phyloP scores from a whole-genome alignment of 92 coral and sea anemone genomes.

The Montipora capitata region DNA sequence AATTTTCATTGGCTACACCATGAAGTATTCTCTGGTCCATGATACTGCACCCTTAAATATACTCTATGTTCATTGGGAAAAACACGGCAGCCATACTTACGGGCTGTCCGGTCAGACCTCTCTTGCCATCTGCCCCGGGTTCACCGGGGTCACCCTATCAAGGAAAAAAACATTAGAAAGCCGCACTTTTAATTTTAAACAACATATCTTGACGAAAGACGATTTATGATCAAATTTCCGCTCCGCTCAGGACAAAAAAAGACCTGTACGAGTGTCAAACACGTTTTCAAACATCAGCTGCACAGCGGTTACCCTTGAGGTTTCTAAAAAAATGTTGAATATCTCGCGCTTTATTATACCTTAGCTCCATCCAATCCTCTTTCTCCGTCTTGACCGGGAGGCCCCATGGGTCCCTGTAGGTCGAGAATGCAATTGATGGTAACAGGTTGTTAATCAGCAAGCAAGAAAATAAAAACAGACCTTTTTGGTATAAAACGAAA shows the following conservation, averaged over 20 bases:
- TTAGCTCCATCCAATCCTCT: conserved; percentile 75
- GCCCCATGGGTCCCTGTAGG: conserved; percentile 71
- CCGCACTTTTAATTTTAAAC: too few relatives aligned
- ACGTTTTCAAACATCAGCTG: too few relatives aligned
- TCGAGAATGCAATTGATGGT: background rate
- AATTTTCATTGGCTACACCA: too few relatives aligned
- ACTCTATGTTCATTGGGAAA: background rate
- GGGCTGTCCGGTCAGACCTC: conserved; percentile 73
- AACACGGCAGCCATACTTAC: conserved; percentile 32
- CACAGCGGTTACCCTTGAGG: too few relatives aligned
- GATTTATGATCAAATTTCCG: too few relatives aligned
- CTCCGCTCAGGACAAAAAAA: too few relatives aligned
- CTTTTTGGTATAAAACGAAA: too few relatives aligned
- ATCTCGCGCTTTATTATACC: conserved; percentile 28
- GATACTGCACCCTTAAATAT: too few relatives aligned
- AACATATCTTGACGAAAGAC: too few relatives aligned
- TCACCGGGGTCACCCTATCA: conserved; percentile 84
- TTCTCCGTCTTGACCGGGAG: conserved; percentile 77
- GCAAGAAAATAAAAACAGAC: too few relatives aligned
- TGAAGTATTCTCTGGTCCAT: too few relatives aligned
- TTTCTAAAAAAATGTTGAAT: background rate
- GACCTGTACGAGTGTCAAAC: too few relatives aligned
- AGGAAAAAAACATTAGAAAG: background rate
- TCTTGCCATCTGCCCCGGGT: conserved; percentile 67
- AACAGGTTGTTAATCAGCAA: background rate